These are phyloP conservation scores for Tricholauxania praeusta DNA, from an alignment of 2,888 invertebrate genomes.

Conservation along the genomic window DNA sequence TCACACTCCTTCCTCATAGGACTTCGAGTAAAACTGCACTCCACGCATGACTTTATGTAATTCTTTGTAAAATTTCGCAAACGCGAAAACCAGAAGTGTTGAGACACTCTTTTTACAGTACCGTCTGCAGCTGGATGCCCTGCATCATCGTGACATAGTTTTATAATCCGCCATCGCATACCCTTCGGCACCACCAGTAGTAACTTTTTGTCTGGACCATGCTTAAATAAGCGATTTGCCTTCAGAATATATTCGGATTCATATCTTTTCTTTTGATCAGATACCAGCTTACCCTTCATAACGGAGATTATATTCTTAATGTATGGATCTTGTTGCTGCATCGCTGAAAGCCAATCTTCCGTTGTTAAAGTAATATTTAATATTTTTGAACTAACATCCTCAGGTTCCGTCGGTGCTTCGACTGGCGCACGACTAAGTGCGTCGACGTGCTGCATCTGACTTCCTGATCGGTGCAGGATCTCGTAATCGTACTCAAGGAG, in stretches of 20 bases:
- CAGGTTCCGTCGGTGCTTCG: no score
- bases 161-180: constrained; percentile 8
- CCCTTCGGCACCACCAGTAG: not conserved
- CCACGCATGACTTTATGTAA: constrained; percentile 6
- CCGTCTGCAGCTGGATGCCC: constrained; percentile 18
- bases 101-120: not conserved
- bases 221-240: not conserved
- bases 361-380: no score
- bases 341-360: constrained; percentile 35
- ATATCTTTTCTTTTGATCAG: not conserved
- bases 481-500: not conserved
- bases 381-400: not conserved
- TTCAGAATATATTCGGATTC: not conserved
- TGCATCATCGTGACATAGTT: constrained; percentile 20
- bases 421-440: not conserved
- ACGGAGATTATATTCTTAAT: not conserved
- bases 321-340: constrained; percentile 27
- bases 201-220: not conserved
- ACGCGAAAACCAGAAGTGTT: constrained; percentile 8
- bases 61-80: constrained; percentile 28
- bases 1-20: constrained; percentile 7
- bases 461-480: not conserved
- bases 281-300: not conserved
- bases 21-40: constrained; percentile 16
- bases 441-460: not conserved